Base-by-base conservation (phyloP, 2,113 vertebrate genomes). In the Vulpes ferrilata region DNA sequence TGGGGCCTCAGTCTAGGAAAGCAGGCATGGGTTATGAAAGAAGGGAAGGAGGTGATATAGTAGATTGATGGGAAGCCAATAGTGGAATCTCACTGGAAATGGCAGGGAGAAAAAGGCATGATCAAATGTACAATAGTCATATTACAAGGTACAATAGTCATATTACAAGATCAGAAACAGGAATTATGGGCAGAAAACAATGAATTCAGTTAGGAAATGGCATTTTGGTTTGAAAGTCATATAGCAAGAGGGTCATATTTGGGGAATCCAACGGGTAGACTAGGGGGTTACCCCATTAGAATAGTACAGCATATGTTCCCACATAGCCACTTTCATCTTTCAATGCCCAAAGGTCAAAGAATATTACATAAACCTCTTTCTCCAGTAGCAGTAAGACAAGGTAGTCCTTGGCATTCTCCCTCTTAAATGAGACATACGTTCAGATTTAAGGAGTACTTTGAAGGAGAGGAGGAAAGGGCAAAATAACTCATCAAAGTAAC, bases 391-490 rank as follows among this genome's bases (percentile, higher is more conserved):
- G 11, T 71, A 64, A 81, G 30, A 62, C 51, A 51, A 62, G 27
- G 6, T 8, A 79, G 48, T 69, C 20, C 35, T 32, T 35, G 23
- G 17, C 30, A 53, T 16, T 0, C 2, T 78, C 7, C 43, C 16
- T 83, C 93, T 59, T 32, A 71, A 87, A 25, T 23, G 1, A 87
- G 27, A 38, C 25, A 51, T 57, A 7, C 11, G 32, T 69, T 90
- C 12, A 51, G 8, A 88, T 73, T 71, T 53, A 43, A 86, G 51
- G 19, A 53, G 5, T 48, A 25, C 15, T 13, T 38, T 55, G 51
- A 88, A 93, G n/a, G 32, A 10, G 32, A 53, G 65, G 35, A 95
- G 3, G 65, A 95, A 93, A 78, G 27, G 25, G 27, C 74, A 86
- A 62, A 60, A n/a, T 69, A n/a, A 92, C 27, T 82, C 76, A 78